These are phyloP conservation scores for Augochlora pura DNA, from an alignment of 1,140 invertebrate genomes.

Conservation along the genomic window DNA sequence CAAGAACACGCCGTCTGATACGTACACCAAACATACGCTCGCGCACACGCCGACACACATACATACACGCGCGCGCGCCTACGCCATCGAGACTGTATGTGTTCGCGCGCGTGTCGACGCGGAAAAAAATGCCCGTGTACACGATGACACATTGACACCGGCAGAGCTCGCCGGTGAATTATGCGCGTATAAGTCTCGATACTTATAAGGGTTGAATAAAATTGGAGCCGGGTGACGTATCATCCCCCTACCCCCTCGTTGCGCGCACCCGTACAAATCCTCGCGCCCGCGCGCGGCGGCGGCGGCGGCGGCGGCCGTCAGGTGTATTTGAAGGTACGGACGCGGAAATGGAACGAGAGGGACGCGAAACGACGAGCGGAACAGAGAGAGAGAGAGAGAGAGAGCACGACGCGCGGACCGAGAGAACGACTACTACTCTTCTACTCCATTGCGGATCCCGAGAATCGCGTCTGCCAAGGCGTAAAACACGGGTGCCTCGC, in stretches of 20 bases:
- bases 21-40: neutral
- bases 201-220: neutral
- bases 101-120: neutral
- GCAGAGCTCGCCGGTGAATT: neutral
- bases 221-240: neutral
- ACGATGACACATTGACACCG: too few relatives aligned
- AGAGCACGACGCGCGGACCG: neutral
- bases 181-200: neutral
- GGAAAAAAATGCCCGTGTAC: conserved; percentile 9
- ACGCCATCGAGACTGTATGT: too few relatives aligned
- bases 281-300: too few relatives aligned
- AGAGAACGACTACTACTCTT: conserved; percentile 23
- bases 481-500: conserved; percentile 59
- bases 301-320: too few relatives aligned
- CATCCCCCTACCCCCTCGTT: too few relatives aligned
- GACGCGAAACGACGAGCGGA: neutral
- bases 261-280: too few relatives aligned
- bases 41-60: neutral
- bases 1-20: conserved; percentile 10
- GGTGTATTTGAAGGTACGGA: conserved; percentile 15
- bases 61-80: too few relatives aligned
- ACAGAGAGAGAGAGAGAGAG: neutral
- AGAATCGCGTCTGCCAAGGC: conserved; percentile 64
- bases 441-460: conserved; percentile 61
- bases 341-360: neutral